Evolutionary conservation across 1,140 invertebrate species (phyloP), one percentile per base, ranked within the genome.

Genomic region (Copidosoma floridanum): DNA sequence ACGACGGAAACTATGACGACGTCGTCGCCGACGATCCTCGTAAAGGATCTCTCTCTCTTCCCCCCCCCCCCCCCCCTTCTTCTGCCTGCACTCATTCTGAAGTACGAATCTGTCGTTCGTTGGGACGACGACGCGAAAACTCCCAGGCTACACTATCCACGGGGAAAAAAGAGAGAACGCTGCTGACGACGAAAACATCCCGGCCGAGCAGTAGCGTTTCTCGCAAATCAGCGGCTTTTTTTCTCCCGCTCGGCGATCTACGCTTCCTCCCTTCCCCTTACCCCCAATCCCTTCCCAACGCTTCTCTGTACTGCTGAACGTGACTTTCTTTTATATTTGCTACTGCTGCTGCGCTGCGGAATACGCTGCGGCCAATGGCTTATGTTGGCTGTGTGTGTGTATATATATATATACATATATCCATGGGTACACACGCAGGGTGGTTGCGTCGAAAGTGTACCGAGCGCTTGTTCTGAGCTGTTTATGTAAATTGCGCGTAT

Each of bases 21-120:
- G 51, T 47, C 35, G 51, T 29, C 43, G 48, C 16, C 58, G 32
- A 46, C 54, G 53, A 44, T 41, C 63, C 62, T 72, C 68, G 71
- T 71, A 71, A 70, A 71, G 58, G 68, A 67, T 57, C 46, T 55
- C 66, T 55, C 57, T 54, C n/a, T 8, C 21, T 20, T 21, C 8
- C 40, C 21, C 1, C 5, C 21, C 3, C 26, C 27, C n/a, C 11
- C 14, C 6, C 35, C 14, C 7, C 37, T 44, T 58, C 27, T 58
- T 50, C 14, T 26, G 38, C 7, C 20, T 52, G 40, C 41, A 37
- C 16, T 53, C 29, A 26, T 53, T 46, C 48, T 59, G 40, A 59
- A 29, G 27, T 40, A 59, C 40, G 48, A 59, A 0, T 10, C 27
- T 53, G 44, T 57, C 43, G 29, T 23, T 52, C 32, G 27, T 35